A percentile compares a stretch with the other conserved stretches of the same genome.
Evolutionary conservation across 2,113 vertebrate species (phyloP).

Genomic region (Podocnemis expansa): DNA sequence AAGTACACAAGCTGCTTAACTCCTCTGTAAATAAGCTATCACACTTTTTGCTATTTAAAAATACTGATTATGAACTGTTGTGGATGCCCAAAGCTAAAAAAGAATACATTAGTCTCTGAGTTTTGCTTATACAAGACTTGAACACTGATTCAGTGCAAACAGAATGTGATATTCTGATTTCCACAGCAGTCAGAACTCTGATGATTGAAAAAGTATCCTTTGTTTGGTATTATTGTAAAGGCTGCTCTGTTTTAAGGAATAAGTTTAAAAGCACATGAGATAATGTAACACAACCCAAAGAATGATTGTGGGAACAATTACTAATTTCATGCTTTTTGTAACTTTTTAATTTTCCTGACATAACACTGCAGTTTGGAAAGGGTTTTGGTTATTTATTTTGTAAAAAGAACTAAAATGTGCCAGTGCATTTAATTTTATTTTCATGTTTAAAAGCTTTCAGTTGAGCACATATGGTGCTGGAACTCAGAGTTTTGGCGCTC

Average conservation of each 20-base stretch:
- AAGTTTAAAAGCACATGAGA: not conserved
- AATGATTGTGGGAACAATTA: not conserved
- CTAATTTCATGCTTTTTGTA: not conserved
- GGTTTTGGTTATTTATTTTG: not conserved
- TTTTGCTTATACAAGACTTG: not conserved
- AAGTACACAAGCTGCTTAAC: rapidly evolving
- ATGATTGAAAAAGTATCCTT: not conserved
- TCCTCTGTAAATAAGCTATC: not conserved
- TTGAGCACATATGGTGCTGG: no score
- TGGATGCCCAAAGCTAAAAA: not conserved
- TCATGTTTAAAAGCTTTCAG: not conserved
- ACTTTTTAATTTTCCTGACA: not conserved
- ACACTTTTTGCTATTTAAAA: not conserved
- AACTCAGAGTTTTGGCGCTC: no score
- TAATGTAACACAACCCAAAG: not conserved
- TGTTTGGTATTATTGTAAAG: not conserved
- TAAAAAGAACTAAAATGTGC: not conserved
- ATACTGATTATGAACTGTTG: not conserved
- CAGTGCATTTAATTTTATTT: not conserved
- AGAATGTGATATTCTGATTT: not conserved
- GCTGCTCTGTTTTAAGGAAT: not conserved
- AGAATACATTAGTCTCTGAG: not conserved
- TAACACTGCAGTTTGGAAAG: not conserved
- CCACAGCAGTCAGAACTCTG: not conserved
- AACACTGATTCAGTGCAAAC: not conserved